These are phyloP conservation scores for Pararge aegeria DNA, from an alignment of 1,140 invertebrate species.

Conservation along the genomic window DNA sequence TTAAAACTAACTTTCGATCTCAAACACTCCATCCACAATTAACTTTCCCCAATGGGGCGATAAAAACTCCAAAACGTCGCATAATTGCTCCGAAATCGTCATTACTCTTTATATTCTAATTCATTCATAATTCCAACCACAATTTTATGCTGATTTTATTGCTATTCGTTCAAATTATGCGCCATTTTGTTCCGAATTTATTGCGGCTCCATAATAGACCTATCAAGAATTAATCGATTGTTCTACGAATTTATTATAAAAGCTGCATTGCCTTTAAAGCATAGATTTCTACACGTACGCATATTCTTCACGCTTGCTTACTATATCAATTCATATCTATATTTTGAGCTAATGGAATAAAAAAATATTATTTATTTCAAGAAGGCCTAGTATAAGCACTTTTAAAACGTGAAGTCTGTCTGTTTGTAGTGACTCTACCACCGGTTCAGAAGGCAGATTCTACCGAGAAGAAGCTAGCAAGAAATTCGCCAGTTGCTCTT, in stretches of 20 bases:
- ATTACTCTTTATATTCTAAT: slow-evolving; percentile 13
- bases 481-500: too few species aligned
- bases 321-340: too few species aligned
- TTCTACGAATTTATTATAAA: slow-evolving; percentile 2
- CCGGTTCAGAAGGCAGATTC: too few species aligned
- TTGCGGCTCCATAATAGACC: slow-evolving; percentile 23
- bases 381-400: too few species aligned
- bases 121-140: slow-evolving; percentile 12
- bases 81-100: slow-evolving; percentile 11
- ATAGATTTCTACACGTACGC: too few species aligned
- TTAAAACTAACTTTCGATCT: neutral
- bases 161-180: slow-evolving; percentile 14
- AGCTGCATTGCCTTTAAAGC: too few species aligned
- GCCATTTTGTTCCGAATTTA: slow-evolving; percentile 21
- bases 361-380: too few species aligned
- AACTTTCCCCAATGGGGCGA: slow-evolving; percentile 5
- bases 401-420: too few species aligned
- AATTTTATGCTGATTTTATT: slow-evolving; percentile 21
- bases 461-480: too few species aligned
- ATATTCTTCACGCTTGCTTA: too few species aligned
- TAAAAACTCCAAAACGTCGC: slow-evolving; percentile 12
- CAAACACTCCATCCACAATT: neutral
- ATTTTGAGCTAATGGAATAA: too few species aligned
- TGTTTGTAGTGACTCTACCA: too few species aligned
- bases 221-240: slow-evolving; percentile 29